Conservation (phyloP, 2,113 vertebrate species). For the Picathartes gymnocephalus region DNA sequence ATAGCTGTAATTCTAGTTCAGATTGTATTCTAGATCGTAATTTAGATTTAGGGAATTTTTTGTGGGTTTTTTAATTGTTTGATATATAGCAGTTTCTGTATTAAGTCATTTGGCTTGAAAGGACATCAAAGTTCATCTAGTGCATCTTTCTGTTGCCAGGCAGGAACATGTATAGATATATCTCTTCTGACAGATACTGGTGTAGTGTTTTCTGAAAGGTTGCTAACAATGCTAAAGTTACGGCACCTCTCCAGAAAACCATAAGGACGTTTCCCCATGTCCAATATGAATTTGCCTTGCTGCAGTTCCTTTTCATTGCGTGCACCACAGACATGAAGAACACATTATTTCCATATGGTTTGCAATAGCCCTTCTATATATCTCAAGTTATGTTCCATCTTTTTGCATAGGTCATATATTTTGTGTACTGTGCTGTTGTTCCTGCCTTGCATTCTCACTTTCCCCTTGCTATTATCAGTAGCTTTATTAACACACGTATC, state of each 20-base stretch:
- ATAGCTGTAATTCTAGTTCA: background rate
- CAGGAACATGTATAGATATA: background rate
- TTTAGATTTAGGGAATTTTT: background rate
- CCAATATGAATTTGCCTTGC: background rate
- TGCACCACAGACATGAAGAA: background rate
- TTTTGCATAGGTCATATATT: background rate
- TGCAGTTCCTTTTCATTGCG: background rate
- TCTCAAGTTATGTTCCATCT: background rate
- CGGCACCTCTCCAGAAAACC: background rate
- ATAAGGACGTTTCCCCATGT: background rate
- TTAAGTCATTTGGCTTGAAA: background rate
- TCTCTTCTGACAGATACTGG: background rate
- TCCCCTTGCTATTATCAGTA: background rate
- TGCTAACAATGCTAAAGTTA: background rate
- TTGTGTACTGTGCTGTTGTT: background rate
- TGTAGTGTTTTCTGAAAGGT: background rate
- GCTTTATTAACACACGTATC: background rate
- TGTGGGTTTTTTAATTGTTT: fast-evolving
- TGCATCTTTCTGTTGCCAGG: background rate
- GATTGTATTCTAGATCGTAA: background rate
- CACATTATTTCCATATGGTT: background rate
- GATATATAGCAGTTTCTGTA: background rate
- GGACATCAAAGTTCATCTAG: background rate
- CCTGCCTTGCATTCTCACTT: background rate
- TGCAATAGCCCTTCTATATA: background rate